Conservation (phyloP, 2,888 invertebrate genomes). For the Eurytoma californica region DNA sequence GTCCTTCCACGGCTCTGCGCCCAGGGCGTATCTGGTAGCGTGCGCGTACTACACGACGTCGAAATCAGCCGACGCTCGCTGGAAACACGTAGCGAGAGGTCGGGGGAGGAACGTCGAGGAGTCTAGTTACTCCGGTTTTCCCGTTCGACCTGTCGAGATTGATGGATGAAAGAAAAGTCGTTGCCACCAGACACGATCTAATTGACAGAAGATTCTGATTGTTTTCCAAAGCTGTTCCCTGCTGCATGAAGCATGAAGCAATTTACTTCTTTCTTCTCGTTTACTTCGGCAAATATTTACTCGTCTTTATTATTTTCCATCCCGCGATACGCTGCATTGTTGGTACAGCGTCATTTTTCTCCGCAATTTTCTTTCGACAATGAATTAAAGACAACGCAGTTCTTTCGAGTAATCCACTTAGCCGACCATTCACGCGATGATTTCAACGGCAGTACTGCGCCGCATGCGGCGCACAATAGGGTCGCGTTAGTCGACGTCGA, state of each 20-base stretch:
- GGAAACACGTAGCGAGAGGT: constrained; percentile 23
- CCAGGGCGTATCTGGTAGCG: neutral
- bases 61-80: constrained; percentile 40
- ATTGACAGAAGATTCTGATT: constrained; percentile 33
- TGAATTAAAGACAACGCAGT: neutral
- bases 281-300: too few relatives aligned
- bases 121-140: constrained; percentile 10
- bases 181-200: neutral
- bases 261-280: too few relatives aligned
- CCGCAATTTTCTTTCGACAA: too few relatives aligned
- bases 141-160: constrained; percentile 31
- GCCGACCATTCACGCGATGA: constrained; percentile 10
- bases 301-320: too few relatives aligned
- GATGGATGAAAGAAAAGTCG: constrained; percentile 34
- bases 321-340: too few relatives aligned
- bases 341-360: too few relatives aligned
- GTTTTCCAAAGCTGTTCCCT: neutral
- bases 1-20: neutral
- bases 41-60: constrained; percentile 12
- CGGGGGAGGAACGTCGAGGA: neutral
- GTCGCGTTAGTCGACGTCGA: constrained; percentile 41
- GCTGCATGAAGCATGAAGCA: too few relatives aligned
- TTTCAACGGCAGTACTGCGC: constrained; percentile 27
- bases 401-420: constrained; percentile 43
- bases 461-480: constrained; percentile 29